These are phyloP conservation scores for Mythimna ferrago DNA, from an alignment of 2,888 invertebrate species.

Conservation along the genomic window DNA sequence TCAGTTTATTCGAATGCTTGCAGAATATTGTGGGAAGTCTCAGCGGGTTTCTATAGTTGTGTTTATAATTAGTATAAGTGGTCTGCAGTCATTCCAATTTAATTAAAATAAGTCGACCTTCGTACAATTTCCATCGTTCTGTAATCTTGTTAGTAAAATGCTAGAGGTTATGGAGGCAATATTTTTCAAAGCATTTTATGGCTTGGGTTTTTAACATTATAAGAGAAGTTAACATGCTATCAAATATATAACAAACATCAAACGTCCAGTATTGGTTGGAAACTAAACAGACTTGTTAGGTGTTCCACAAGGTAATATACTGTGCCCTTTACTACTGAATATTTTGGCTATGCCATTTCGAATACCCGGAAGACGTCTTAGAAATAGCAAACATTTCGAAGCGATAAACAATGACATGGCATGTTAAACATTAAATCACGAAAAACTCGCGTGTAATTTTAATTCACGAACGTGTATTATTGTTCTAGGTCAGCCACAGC, in stretches of 20 bases:
- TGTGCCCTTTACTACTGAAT: neutral
- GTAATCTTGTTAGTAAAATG: conserved; percentile 15
- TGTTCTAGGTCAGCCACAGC: conserved; percentile 50
- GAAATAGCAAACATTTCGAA: neutral
- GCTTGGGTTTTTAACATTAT: neutral
- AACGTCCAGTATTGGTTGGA: neutral
- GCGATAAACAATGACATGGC: conserved; percentile 20
- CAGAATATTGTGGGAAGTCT: conserved; percentile 1
- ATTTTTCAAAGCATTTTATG: neutral
- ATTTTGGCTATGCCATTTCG: neutral
- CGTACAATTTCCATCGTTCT: neutral
- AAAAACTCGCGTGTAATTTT: conserved; percentile 8
- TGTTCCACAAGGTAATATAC: neutral
- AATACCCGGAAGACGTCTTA: conserved; percentile 7
- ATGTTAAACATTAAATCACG: conserved; percentile 19
- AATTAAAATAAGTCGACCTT: conserved; percentile 37
- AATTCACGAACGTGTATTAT: conserved; percentile 41
- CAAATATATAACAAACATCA: neutral
- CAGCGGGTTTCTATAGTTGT: conserved; percentile 4
- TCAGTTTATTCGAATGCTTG: neutral
- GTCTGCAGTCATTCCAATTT: conserved; percentile 21
- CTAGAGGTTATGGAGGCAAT: neutral
- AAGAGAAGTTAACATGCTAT: neutral
- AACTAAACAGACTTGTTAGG: neutral
- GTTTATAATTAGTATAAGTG: conserved; percentile 32